Percentiles rank a stretch among this genome's conserved stretches.
Evolutionary conservation across 2,797 vertebrate genomes (phyloP).

Genomic region (Pseudomugil tenellus): DNA sequence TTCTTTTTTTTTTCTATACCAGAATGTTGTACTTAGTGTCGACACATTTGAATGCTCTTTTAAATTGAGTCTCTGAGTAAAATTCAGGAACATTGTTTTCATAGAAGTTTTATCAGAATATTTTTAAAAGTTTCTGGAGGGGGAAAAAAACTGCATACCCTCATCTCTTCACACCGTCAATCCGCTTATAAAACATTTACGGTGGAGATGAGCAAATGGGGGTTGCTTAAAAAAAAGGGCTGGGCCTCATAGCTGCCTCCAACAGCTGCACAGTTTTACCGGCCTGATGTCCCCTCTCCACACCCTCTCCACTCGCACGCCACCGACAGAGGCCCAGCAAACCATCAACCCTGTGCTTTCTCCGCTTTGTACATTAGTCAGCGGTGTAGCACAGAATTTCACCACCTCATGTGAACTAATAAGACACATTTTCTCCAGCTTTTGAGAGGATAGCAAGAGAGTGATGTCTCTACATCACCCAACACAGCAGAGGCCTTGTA

Average conservation of each 20-base stretch:
- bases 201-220: slow-evolving; percentile 55
- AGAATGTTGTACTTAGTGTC: slow-evolving; percentile 16
- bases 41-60: slow-evolving; percentile 33
- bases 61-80: slow-evolving; percentile 30
- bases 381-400: slow-evolving; percentile 83
- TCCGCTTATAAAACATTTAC: slow-evolving; percentile 46
- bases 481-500: slow-evolving; percentile 82
- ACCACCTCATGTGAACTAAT: slow-evolving; percentile 80
- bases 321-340: slow-evolving; percentile 63
- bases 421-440: slow-evolving; percentile 74
- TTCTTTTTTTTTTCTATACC: slow-evolving; percentile 10
- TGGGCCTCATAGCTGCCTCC: slow-evolving; percentile 44
- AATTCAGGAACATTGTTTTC: slow-evolving; percentile 5
- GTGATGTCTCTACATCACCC: slow-evolving; percentile 75
- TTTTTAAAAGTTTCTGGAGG: slow-evolving; percentile 22
- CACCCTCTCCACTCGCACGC: slow-evolving; percentile 63
- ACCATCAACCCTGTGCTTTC: slow-evolving; percentile 73
- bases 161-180: slow-evolving; percentile 23
- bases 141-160: slow-evolving; percentile 8
- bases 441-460: slow-evolving; percentile 73
- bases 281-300: slow-evolving; percentile 53
- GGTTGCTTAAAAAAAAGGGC: slow-evolving; percentile 21
- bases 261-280: slow-evolving; percentile 73
- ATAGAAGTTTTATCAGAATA: slow-evolving; percentile 9
- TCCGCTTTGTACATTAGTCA: slow-evolving; percentile 84